Evolutionary conservation across 2,797 vertebrate species (phyloP).

Genomic region (Macropus fuliginosus): DNA sequence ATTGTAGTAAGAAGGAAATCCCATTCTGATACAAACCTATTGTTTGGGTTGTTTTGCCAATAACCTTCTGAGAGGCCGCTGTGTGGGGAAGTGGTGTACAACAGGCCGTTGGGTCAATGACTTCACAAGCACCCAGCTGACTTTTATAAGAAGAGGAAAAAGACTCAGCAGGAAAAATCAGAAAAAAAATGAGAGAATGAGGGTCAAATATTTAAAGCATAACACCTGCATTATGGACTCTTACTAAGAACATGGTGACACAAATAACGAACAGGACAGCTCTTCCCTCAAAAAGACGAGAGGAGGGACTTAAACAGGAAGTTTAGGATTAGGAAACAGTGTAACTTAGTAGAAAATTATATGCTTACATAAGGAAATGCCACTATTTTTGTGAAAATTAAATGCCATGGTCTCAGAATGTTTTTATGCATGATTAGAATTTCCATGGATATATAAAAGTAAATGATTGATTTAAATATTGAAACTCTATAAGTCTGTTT

Average conservation of each 20-base stretch:
- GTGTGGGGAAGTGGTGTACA: neutral
- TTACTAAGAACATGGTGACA: conserved; percentile 63
- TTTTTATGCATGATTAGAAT: neutral
- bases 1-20: conserved; percentile 4
- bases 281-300: neutral
- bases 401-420: neutral
- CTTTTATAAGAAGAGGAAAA: conserved; percentile 75
- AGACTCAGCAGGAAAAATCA: conserved; percentile 68
- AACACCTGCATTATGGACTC: conserved; percentile 57
- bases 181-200: conserved; percentile 59
- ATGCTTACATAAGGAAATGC: conserved; percentile 4
- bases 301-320: conserved; percentile 6
- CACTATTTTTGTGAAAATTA: neutral
- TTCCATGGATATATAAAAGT: neutral
- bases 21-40: neutral
- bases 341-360: conserved; percentile 6
- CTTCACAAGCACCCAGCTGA: neutral
- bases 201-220: conserved; percentile 66
- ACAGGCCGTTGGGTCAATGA: neutral
- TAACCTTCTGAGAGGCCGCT: neutral
- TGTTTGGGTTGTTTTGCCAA: rapidly evolving
- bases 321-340: conserved; percentile 28
- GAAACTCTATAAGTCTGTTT: neutral
- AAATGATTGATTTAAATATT: neutral
- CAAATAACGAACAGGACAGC: neutral